Evolutionary conservation across 2,113 vertebrate genomes (phyloP).

Genomic region (Ochotona curzoniae): DNA sequence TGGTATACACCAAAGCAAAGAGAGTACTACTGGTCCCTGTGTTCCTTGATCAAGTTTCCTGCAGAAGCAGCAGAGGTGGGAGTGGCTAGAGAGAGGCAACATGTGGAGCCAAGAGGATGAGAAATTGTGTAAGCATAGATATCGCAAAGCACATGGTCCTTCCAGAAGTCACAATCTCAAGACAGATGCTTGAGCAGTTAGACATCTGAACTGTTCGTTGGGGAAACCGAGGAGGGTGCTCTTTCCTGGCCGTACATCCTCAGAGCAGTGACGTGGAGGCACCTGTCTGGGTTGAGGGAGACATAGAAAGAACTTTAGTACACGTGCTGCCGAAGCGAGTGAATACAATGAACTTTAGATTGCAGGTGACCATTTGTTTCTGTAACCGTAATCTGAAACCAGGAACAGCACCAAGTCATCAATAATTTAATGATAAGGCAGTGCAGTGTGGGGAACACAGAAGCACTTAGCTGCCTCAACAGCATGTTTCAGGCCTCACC

Average conservation of each 20-base stretch:
- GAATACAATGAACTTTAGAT: background rate
- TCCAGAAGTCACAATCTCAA: background rate
- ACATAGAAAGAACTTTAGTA: background rate
- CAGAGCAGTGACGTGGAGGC: background rate
- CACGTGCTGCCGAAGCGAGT: too few relatives aligned
- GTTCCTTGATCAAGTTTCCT: background rate
- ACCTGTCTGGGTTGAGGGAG: background rate
- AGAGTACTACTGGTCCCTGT: background rate
- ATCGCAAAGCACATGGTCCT: fast-evolving
- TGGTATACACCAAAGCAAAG: background rate
- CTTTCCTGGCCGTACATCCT: background rate
- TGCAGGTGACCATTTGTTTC: constrained; percentile 47
- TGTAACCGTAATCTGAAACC: background rate
- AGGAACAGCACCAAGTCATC: constrained; percentile 31
- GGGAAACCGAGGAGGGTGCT: background rate
- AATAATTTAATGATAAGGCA: constrained; percentile 58
- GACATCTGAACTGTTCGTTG: background rate
- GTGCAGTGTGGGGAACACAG: constrained; percentile 55
- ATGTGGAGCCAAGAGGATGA: background rate
- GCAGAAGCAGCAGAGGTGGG: background rate
- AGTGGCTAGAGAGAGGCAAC: background rate
- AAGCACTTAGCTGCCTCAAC: constrained; percentile 62
- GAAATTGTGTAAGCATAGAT: background rate
- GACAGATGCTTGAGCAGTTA: background rate
- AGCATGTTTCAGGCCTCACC: constrained; percentile 63